A percentile compares a stretch with the other conserved stretches of the same genome.
phyloP scores from a whole-genome alignment of 1,140 invertebrate genomes.

The Ceratosolen solmsi region DNA sequence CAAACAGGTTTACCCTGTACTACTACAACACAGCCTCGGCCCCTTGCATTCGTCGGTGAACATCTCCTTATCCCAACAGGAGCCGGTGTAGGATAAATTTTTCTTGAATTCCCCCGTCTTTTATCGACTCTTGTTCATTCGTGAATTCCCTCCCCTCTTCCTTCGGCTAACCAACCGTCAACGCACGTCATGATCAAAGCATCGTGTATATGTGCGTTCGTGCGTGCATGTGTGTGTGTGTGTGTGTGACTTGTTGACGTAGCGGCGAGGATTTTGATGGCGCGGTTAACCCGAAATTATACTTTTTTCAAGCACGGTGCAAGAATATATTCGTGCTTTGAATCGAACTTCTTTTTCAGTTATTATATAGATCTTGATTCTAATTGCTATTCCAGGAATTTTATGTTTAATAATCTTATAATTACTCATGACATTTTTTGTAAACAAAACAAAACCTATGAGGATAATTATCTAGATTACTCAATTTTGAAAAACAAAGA shows the following conservation, averaged over 20 bases:
- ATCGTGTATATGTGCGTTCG: no score
- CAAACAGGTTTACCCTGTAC: constrained; percentile 42
- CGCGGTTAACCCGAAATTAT: neutral
- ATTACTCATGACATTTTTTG: no score
- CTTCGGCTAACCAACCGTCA: neutral
- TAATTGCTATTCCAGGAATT: no score
- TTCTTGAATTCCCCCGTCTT: constrained; percentile 6
- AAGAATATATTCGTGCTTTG: neutral
- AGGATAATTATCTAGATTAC: constrained; percentile 10
- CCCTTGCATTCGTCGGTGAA: neutral
- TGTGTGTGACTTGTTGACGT: neutral
- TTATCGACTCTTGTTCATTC: neutral
- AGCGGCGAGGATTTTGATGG: neutral
- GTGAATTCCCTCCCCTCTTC: no score
- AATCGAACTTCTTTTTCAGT: neutral
- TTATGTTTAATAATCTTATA: no score
- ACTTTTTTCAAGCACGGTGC: neutral
- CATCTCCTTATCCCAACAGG: constrained; percentile 14
- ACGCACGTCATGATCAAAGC: neutral
- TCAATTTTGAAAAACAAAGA: no score
- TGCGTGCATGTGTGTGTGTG: no score
- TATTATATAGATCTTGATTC: no score
- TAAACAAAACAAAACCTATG: neutral
- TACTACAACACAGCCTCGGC: constrained; percentile 19
- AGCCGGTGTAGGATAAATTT: constrained; percentile 17